Evolutionary conservation across 2,113 vertebrate species (phyloP), one percentile per base, ranked within the genome.

Genomic region (Electrona antarctica): DNA sequence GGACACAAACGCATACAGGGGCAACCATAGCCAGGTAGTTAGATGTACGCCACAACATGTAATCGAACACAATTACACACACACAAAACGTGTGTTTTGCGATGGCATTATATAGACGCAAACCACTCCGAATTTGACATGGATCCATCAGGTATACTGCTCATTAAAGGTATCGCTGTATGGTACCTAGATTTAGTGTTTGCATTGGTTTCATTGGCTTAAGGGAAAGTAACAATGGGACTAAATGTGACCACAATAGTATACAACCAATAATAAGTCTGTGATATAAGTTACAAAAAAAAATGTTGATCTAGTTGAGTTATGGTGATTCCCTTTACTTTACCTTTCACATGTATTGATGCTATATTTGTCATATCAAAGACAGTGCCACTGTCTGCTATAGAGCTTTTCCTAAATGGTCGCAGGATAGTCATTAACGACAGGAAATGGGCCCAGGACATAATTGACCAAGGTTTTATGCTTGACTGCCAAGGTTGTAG

Each of bases 281-380:
- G 63, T 73, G 79, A 71, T 76, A 75, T 74, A 84, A 87, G 60
- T 65, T 0, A 62, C 8, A n/a, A 55, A 67, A 79, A 79, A 2
- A 21, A 21, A 21, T 21, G 21, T 21, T 21, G 21, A 14, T 14
- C 11, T 14, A 54, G 8, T 13, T 7, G n/a, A 28, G 21, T 28
- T 7, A 12, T 29, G 15, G 9, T 61, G n/a, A 41, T 56, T 45
- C n/a, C 11, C 45, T 8, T 62, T n/a, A 48, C 14, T 21, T 41
- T 60, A 8, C 71, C 7, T 80, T 61, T 78, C 71, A 74, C 74
- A 85, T 77, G 83, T 73, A 83, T 14, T 13, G 13, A 80, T 74
- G 79, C 66, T 65, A 21, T 59, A 70, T 58, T 73, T 71, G 61
- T 63, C 63, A 51, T 73, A 51, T 76, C 46, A 74, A 70, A 78